Evolutionary conservation across 2,888 invertebrate species (phyloP), one percentile per base, ranked within the genome.

Genomic region (Gastrophysa polygoni): DNA sequence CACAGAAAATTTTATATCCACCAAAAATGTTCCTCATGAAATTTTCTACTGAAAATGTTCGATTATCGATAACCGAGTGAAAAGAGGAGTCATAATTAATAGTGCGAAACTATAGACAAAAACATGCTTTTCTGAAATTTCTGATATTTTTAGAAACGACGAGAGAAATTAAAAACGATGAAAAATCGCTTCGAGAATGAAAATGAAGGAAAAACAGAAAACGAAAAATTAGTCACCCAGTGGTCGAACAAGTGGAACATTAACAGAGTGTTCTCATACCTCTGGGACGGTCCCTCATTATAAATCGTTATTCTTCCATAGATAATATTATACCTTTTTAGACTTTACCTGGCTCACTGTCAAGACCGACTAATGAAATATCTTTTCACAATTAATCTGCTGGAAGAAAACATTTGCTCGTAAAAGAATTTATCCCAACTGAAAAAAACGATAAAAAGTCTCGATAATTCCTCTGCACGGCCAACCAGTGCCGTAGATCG

Each of bases 361-460:
- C 74, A 72, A 70, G 70, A 67, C 69, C 68, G 48, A 69, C 73
- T 76, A 75, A 75, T 76, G 75, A 75, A 75, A 73, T 71, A 72
- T 73, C 74, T 69, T 67, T 73, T 72, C 72, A 72, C 72, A 74
- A 75, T 77, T 77, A 77, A 75, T 77, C 77, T 75, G 74, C 72
- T 71, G 72, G 74, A 73, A 73, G 69, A 69, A 61, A 75, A 71
- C 73, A 70, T 73, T 74, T 71, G 69, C 73, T 68, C 65, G 66
- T 73, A 71, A 71, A 72, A 70, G 68, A 73, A 63, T 63, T 66
- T 61, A 63, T 61, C 61, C 61, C 66, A 66, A 60, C 60, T 60
- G 61, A 63, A 66, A 60, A 65, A 66, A 66, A 56, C 50, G 51
- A 57, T 59, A 59, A 59, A 60, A 55, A 59, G 56, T 59, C 44